These are phyloP conservation scores for Apeltes quadracus DNA, from an alignment of 2,113 vertebrate genomes.

Conservation along the genomic window DNA sequence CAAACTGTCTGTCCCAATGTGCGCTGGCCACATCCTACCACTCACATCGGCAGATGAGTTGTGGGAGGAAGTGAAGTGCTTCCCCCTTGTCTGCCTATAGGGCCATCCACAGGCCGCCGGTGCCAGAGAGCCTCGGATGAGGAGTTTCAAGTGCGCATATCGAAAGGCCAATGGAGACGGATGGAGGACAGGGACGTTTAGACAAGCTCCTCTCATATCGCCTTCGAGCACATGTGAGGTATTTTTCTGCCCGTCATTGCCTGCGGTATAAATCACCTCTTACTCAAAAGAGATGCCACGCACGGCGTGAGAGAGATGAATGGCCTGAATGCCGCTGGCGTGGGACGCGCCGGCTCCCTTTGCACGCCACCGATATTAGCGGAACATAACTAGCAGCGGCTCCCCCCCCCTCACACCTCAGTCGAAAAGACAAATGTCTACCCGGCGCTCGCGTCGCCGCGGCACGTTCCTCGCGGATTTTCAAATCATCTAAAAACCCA, in stretches of 20 bases:
- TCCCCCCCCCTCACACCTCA: not conserved
- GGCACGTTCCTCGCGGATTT: slow-evolving; percentile 21
- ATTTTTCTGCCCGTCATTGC: slow-evolving; percentile 53
- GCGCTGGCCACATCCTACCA: slow-evolving; percentile 39
- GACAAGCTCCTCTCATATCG: slow-evolving; percentile 47
- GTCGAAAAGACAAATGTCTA: slow-evolving; percentile 36
- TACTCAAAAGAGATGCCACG: slow-evolving; percentile 47
- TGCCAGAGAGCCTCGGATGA: slow-evolving; percentile 51
- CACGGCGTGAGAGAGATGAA: slow-evolving; percentile 55
- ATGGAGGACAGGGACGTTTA: slow-evolving; percentile 57
- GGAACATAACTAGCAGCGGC: slow-evolving; percentile 14
- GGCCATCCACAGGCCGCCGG: slow-evolving; percentile 42
- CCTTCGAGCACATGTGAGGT: slow-evolving; percentile 54
- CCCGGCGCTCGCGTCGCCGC: not conserved
- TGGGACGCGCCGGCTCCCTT: slow-evolving; percentile 20
- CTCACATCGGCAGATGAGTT: slow-evolving; percentile 59
- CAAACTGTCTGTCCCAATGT: slow-evolving; percentile 48
- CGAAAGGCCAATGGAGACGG: slow-evolving; percentile 67
- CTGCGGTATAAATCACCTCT: slow-evolving; percentile 54
- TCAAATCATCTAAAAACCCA: slow-evolving; percentile 21
- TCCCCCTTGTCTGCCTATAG: slow-evolving; percentile 51
- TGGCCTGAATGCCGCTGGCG: slow-evolving; percentile 43
- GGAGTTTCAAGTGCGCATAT: slow-evolving; percentile 57
- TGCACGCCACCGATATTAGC: slow-evolving; percentile 32
- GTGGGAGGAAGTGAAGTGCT: slow-evolving; percentile 58